Base-by-base conservation (phyloP, 1,140 invertebrate species). In the Dryas iulia region DNA sequence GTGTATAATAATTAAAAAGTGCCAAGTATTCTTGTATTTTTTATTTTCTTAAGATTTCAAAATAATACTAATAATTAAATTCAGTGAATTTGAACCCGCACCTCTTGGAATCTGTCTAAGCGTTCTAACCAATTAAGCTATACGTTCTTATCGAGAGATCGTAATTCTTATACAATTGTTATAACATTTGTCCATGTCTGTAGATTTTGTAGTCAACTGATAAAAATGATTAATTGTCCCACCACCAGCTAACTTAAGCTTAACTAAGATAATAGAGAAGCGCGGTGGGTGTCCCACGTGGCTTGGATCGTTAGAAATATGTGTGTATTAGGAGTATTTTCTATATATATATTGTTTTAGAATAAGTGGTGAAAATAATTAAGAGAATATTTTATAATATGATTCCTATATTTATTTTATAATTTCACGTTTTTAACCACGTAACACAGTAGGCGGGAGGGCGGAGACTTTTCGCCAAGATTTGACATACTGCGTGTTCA, bases 221-320 rank as follows among this genome's bases (percentile, higher is more conserved):
- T 47, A 47, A 47, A 47, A 47, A 18, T 47, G 39, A 47, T 47
- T 47, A 47, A 47, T 47, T 47, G 39, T n/a, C 18, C 2, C 18
- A 21, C 39, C 14, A 8, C 39, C 14, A 21, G 14, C 39, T 47
- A 18, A 47, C 35, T 47, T 47, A 21, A 21, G 35, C 39, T 47
- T 21, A 10, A 2, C 14, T 7, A 7, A 10, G 18, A 47, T 5
- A 10, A 14, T 47, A 5, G 1, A 31, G n/a, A 8, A 47, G 14
- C 39, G 39, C 39, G 8, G 39, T 47, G 39, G 39, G 39, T 47
- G 39, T 47, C 39, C 39, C 39, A 47, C 39, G 39, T 47, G 39
- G 35, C 35, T 6, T 21, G 7, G 10, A 7, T 18, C 35, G 14
- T 47, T 47, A 47, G n/a, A 5, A 47, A 47, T 39, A 39, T 47